Evolutionary conservation across 2,113 vertebrate species (phyloP).

Genomic region (Cottus gobio): DNA sequence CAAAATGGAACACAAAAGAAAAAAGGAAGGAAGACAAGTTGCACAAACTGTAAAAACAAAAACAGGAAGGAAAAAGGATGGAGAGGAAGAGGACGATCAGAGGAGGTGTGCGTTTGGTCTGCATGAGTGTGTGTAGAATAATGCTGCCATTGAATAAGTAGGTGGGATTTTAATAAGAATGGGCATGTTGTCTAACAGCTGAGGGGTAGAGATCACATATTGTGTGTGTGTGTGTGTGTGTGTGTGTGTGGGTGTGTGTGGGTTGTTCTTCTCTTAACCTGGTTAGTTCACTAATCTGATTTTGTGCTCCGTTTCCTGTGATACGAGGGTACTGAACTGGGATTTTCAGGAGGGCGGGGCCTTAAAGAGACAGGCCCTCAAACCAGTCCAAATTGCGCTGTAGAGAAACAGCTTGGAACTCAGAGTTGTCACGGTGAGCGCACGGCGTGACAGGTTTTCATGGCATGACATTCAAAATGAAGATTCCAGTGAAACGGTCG

Average conservation of each 20-base stretch:
- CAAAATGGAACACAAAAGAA: not conserved
- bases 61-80: not conserved
- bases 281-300: conserved; percentile 8
- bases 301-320: not conserved
- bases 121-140: not conserved
- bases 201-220: not conserved
- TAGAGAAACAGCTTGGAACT: not conserved
- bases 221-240: no score
- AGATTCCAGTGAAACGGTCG: not conserved
- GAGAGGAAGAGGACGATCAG: not conserved
- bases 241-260: no score
- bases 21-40: not conserved
- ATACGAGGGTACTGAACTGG: no score
- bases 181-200: conserved; percentile 26
- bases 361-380: no score
- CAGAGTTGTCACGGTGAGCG: not conserved
- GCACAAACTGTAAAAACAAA: no score
- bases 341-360: no score
- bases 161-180: not conserved
- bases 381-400: not conserved
- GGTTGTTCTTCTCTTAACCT: not conserved
- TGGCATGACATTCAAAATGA: not conserved
- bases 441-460: not conserved
- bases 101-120: not conserved
- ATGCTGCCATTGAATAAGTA: not conserved